phyloP scores from a whole-genome alignment of 2,113 vertebrate genomes.

The Sinocyclocheilus maitianheensis region DNA sequence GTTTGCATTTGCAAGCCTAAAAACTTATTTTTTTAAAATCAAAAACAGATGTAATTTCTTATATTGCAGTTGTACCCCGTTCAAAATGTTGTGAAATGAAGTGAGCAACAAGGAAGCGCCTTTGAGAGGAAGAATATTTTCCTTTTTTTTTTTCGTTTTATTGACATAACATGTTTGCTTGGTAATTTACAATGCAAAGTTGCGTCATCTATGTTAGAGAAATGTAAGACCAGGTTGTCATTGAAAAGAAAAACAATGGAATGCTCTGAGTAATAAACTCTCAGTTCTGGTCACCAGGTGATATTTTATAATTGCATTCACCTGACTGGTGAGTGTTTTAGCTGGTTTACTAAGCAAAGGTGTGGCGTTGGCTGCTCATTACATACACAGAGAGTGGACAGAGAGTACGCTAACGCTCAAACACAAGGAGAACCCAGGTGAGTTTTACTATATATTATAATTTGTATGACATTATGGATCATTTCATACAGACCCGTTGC shows the following conservation, averaged over 20 bases:
- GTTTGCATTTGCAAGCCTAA: background rate
- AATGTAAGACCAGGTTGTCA: background rate
- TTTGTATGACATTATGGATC: background rate
- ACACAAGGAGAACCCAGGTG: background rate
- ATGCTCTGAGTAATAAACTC: background rate
- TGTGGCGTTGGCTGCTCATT: constrained; percentile 65
- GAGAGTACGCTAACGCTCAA: background rate
- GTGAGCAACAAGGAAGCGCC: background rate
- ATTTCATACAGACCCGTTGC: background rate
- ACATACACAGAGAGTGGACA: constrained; percentile 29
- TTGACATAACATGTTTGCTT: background rate
- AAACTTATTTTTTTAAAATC: background rate
- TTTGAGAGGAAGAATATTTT: background rate
- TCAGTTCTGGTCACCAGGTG: background rate
- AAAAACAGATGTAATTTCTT: background rate
- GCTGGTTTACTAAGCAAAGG: constrained; percentile 42
- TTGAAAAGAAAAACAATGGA: too few species aligned
- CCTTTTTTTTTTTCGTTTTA: background rate
- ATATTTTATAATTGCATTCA: background rate
- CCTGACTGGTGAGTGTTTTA: background rate
- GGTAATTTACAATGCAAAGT: background rate
- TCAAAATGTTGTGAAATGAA: background rate
- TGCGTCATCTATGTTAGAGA: background rate
- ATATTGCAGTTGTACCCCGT: background rate
- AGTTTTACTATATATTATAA: background rate